Evolutionary conservation across 1,140 invertebrate species (phyloP), one percentile per base, ranked within the genome.

Genomic region (Leptinotarsa defecta): DNA sequence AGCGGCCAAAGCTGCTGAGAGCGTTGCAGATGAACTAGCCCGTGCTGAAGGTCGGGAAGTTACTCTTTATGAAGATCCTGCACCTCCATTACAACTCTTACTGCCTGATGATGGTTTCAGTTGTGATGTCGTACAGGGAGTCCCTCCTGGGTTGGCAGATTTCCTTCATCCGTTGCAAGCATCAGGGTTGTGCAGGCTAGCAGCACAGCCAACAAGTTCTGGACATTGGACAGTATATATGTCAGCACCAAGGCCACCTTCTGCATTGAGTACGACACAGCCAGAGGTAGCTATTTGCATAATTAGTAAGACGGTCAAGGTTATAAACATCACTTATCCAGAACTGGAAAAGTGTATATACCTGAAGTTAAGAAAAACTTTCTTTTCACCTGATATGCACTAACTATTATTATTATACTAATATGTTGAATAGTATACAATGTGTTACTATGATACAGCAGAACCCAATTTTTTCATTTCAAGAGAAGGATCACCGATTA

Each of bases 101-200:
- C 88, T 99, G 15, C 98, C 98, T 0, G 96, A 98, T 83, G 98
- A 99, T 88, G 98, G 98, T 15, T 99, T 99, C 87, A 97, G 96
- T 82, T 98, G 96, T 86, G 97, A 99, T 87, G 95, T 98, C 61
- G 95, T 86, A 3, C 85, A 86, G 80, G 96, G 96, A 48, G 92
- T 98, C 65, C 97, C 97, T 20, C 92, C 93, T n/a, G 96, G 96
- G 6, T 87, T 99, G 24, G 92, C 94, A 1, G 97, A 99, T 84
- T 98, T 98, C 84, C 87, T 99, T 24, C 91, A 93, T 71, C 96
- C 96, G 3, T 87, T 98, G 22, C 94, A 96, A 84, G 91, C 92
- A 67, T 92, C 93, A 65, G 94, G 95, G 8, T 89, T 98, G 43
- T 98, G 97, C 84, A 90, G 95, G 4, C 89, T 98, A 81, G 94